Conservation (phyloP, 2,888 invertebrate genomes). For the Mechanitis messenoides region DNA sequence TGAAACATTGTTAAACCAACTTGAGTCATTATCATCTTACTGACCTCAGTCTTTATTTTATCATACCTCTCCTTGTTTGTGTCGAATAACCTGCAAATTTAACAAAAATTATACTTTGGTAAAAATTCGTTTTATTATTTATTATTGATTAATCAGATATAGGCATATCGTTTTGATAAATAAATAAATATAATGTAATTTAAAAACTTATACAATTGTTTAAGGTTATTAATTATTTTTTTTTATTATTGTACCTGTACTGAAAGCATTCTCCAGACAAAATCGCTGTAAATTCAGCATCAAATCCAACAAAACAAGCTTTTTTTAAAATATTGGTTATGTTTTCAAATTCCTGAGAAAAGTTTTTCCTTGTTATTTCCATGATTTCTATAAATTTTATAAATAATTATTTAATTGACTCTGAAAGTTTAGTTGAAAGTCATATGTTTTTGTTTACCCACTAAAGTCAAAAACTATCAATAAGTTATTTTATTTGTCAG, state of each 20-base stretch:
- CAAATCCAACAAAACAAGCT: slow-evolving; percentile 80
- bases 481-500: too few relatives aligned
- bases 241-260: slow-evolving; percentile 61
- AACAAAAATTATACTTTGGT: background rate
- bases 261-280: slow-evolving; percentile 60
- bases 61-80: slow-evolving; percentile 60
- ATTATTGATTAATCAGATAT: background rate
- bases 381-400: slow-evolving; percentile 46
- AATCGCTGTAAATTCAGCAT: slow-evolving; percentile 84
- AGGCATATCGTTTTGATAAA: too few relatives aligned
- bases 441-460: background rate
- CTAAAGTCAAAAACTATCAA: too few relatives aligned
- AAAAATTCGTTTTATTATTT: background rate
- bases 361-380: slow-evolving; percentile 81
- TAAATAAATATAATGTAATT: too few relatives aligned
- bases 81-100: slow-evolving; percentile 59
- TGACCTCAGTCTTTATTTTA: slow-evolving; percentile 51
- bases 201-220: background rate
- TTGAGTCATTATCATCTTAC: slow-evolving; percentile 79
- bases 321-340: slow-evolving; percentile 74
- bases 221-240: slow-evolving; percentile 2
- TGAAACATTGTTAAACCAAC: slow-evolving; percentile 81
- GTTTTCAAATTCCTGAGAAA: slow-evolving; percentile 72
- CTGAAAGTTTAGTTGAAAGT: background rate
- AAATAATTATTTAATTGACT: background rate